A percentile compares a stretch with the other conserved stretches of the same genome.
phyloP scores from a whole-genome alignment of 2,113 vertebrate genomes.

The Ursus arctos region DNA sequence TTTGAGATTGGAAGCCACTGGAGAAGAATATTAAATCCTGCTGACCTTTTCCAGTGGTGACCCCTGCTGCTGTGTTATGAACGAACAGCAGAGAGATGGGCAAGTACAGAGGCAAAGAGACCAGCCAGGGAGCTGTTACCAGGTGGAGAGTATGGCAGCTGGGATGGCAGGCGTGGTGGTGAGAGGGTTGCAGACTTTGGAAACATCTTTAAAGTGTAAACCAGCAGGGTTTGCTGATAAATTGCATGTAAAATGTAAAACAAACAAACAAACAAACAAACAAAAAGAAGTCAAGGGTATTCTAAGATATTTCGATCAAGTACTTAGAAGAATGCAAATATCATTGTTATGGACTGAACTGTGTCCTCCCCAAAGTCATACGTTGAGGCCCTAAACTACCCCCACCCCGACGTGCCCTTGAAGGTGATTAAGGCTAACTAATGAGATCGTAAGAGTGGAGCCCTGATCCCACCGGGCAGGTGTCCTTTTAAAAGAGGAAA shows the following conservation, averaged over 20 bases:
- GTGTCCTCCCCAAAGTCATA: neutral
- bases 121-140: neutral
- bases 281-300: neutral
- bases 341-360: neutral
- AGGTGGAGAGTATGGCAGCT: neutral
- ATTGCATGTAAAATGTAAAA: neutral
- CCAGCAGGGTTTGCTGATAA: neutral
- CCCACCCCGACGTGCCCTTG: neutral
- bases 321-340: neutral
- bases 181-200: neutral
- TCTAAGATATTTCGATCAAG: neutral
- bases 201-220: neutral
- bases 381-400: neutral
- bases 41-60: neutral
- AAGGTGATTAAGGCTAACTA: neutral
- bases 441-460: neutral
- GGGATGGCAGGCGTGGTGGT: neutral
- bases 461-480: neutral
- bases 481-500: neutral
- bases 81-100: neutral
- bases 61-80: neutral
- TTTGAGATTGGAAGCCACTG: neutral
- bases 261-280: neutral
- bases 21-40: neutral
- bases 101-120: neutral